These are phyloP conservation scores for Aproaerema taeniolella DNA, from an alignment of 2,888 invertebrate genomes.

Conservation along the genomic window DNA sequence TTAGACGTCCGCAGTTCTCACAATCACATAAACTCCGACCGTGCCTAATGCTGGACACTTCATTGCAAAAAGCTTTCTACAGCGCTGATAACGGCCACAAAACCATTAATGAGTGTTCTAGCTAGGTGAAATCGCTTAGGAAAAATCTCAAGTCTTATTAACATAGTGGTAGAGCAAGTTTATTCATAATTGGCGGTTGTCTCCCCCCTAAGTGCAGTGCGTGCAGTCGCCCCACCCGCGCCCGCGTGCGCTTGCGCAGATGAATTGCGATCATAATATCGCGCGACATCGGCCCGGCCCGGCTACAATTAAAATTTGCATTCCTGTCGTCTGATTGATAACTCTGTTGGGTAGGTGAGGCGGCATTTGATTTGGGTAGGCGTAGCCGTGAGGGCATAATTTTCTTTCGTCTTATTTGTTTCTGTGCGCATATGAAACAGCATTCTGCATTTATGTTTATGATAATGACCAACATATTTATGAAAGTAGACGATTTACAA, in stretches of 20 bases:
- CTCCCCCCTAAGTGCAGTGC: conserved; percentile 49
- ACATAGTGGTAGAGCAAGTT: conserved; percentile 72
- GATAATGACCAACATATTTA: conserved; percentile 2
- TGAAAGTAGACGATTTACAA: conserved; percentile 2
- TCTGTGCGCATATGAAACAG: background rate
- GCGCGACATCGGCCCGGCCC: conserved; percentile 46
- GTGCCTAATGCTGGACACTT: conserved; percentile 4
- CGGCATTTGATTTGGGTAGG: conserved; percentile 48
- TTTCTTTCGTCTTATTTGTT: conserved; percentile 14
- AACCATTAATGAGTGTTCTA: conserved; percentile 64
- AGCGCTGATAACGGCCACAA: conserved; percentile 57
- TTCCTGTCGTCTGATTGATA: conserved; percentile 67
- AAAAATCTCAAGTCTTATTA: conserved; percentile 71
- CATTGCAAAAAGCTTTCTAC: conserved; percentile 48
- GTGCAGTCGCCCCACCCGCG: conserved; percentile 44
- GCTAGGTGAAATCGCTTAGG: conserved; percentile 66
- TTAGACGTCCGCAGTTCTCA: conserved; percentile 21
- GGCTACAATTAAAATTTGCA: conserved; percentile 71
- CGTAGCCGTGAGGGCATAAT: conserved; percentile 18
- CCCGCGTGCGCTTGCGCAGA: conserved; percentile 38
- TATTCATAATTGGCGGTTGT: conserved; percentile 70
- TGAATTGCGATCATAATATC: conserved; percentile 63
- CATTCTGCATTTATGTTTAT: background rate
- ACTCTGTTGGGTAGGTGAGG: conserved; percentile 58
- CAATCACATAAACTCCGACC: conserved; percentile 21